Conservation (phyloP, 2,113 vertebrate genomes). For the Corynorhinus townsendii region DNA sequence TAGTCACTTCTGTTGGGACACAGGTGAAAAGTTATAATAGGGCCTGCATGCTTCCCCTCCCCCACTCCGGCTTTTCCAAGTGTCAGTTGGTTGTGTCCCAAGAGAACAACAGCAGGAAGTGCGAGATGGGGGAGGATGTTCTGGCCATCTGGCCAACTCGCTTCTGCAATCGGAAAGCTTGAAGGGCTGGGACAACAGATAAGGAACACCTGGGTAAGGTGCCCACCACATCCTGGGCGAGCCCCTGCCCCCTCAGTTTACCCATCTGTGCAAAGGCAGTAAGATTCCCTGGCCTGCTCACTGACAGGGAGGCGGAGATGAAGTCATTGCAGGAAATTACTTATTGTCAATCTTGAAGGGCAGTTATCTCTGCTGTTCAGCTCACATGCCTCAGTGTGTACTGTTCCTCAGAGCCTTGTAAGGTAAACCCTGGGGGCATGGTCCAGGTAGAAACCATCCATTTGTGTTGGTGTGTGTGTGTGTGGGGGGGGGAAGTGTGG, state of each 20-base stretch:
- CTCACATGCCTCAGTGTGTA: not conserved
- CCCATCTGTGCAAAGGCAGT: not conserved
- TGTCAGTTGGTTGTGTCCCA: not conserved
- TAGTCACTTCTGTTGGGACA: not conserved
- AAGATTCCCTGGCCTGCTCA: not conserved
- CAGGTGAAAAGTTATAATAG: slow-evolving; percentile 22
- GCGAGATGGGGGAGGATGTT: not conserved
- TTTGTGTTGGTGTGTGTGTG: not conserved
- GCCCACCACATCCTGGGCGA: not conserved
- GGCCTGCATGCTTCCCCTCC: not conserved
- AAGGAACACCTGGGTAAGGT: not conserved
- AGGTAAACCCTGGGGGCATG: slow-evolving; percentile 39
- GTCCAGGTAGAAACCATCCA: slow-evolving; percentile 26
- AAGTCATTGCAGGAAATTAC: not conserved
- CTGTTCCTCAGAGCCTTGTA: not conserved
- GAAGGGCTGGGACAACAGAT: not conserved
- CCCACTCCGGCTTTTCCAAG: not conserved
- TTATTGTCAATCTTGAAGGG: not conserved
- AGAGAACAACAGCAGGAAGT: not conserved
- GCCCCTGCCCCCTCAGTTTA: not conserved
- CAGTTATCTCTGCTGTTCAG: not conserved
- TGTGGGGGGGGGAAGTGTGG: too few species aligned
- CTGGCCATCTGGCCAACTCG: not conserved
- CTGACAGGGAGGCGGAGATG: not conserved
- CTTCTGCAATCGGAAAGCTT: not conserved